Evolutionary conservation across 1,140 invertebrate species (phyloP), one percentile per base, ranked within the genome.

Genomic region (Euschistus heros): DNA sequence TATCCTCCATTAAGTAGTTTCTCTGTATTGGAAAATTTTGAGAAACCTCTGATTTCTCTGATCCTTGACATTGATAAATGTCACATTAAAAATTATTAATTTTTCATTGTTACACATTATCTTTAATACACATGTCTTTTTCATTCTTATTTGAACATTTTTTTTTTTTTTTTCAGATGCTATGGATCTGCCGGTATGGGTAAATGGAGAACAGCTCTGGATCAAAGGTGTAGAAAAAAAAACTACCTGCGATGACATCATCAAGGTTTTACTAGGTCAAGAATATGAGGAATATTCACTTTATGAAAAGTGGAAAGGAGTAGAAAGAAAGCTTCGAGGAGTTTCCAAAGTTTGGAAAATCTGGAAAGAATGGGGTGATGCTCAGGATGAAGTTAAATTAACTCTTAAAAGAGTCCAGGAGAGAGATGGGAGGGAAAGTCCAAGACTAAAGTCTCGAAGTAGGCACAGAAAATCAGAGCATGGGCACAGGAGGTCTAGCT

Each of bases 181-280:
- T 26, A 57, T 57, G 24, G 86, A 89, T 73, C 81, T 92, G n/a
- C 86, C 86, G 0, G 84, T 92, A 63, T 84, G 87, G 81, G 82
- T 90, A 2, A 76, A 83, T 63, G 87, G 86, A 24, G 82, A 84
- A 67, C 83, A 86, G 72, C 82, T 88, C 70, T 90, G 87, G 86
- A 84, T 92, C 24, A 83, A 87, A 2, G 88, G 89, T 13, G 81
- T 91, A 7, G 81, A 82, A 18, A 78, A 82, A 14, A 80, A 83
- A 60, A 92, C 89, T 2, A 91, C 88, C 0, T 90, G 88, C 71
- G 81, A 84, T 46, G 87, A 91, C 73, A 80, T 91, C 61, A 84
- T 91, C 54, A 78, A 82, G 64, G 87, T 87, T 0, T 74, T 91
- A 13, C 73, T 86, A 17, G 69, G 59, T 17, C 63, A 59, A 17